phyloP scores from a whole-genome alignment of 2,797 vertebrate species.

The Balearica regulorum region DNA sequence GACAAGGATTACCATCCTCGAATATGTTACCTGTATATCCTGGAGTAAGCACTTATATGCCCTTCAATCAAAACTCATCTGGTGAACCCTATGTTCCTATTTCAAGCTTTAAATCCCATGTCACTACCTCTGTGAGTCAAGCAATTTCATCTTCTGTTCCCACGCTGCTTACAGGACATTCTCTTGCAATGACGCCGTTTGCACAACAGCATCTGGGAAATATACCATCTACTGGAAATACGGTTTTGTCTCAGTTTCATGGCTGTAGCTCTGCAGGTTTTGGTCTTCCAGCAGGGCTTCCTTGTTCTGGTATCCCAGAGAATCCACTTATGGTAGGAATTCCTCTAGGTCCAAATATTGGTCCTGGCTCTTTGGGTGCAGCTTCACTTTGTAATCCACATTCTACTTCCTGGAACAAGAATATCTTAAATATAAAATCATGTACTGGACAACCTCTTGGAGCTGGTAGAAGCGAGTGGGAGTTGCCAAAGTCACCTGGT shows the following conservation, averaged over 20 bases:
- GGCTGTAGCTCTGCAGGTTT: slow-evolving; percentile 63
- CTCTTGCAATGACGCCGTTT: slow-evolving; percentile 73
- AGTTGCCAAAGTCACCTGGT: slow-evolving; percentile 69
- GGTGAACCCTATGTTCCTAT: slow-evolving; percentile 53
- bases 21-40: neutral
- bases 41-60: slow-evolving; percentile 47
- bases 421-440: slow-evolving; percentile 67
- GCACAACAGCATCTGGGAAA: slow-evolving; percentile 77
- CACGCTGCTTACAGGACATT: slow-evolving; percentile 65
- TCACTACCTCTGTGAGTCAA: slow-evolving; percentile 42
- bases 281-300: slow-evolving; percentile 59
- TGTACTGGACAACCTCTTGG: slow-evolving; percentile 67
- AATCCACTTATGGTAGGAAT: slow-evolving; percentile 63
- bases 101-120: slow-evolving; percentile 67
- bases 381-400: slow-evolving; percentile 65
- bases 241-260: slow-evolving; percentile 70
- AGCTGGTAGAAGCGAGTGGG: slow-evolving; percentile 67
- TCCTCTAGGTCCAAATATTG: slow-evolving; percentile 57
- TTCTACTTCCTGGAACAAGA: slow-evolving; percentile 68
- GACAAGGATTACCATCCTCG: neutral
- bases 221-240: slow-evolving; percentile 38
- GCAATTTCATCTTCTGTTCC: slow-evolving; percentile 69
- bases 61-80: slow-evolving; percentile 52
- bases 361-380: slow-evolving; percentile 66
- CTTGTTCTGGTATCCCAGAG: slow-evolving; percentile 55